Conservation (phyloP, 2,113 vertebrate species). For the Eretmochelys imbricata region DNA sequence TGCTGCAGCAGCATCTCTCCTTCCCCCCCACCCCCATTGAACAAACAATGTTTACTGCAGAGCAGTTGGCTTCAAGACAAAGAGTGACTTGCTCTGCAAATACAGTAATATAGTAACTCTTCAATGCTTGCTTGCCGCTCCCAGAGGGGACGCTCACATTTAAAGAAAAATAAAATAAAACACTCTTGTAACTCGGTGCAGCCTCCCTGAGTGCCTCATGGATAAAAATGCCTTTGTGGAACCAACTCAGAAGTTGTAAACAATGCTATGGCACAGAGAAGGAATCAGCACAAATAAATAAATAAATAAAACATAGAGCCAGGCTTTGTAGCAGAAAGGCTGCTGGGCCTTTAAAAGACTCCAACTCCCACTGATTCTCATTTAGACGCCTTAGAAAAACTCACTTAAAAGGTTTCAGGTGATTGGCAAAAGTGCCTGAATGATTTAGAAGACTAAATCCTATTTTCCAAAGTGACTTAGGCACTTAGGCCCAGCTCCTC, state of each 20-base stretch:
- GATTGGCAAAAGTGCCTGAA: neutral
- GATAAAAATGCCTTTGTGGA: constrained; percentile 20
- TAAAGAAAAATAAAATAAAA: constrained; percentile 20
- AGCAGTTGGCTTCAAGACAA: constrained; percentile 22
- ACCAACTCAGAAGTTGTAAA: constrained; percentile 42
- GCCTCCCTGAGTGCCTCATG: neutral
- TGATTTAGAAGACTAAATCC: neutral
- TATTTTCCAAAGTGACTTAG: neutral
- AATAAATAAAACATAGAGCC: neutral
- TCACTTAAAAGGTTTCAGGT: neutral
- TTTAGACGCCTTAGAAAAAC: neutral
- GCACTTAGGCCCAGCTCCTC: neutral
- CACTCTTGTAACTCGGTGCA: neutral
- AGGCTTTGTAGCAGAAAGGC: neutral
- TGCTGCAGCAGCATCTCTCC: constrained; percentile 2
- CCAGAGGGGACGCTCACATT: neutral
- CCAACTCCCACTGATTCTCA: neutral
- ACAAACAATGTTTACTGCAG: constrained; percentile 44
- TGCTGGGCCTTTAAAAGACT: neutral
- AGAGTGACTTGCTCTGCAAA: constrained; percentile 3
- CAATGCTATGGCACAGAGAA: neutral
- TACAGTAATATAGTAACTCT: neutral
- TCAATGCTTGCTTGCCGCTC: neutral
- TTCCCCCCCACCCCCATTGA: neutral
- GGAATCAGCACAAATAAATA: neutral